phyloP scores from a whole-genome alignment of 2,797 vertebrate species.

The Pipistrellus pipistrellus region DNA sequence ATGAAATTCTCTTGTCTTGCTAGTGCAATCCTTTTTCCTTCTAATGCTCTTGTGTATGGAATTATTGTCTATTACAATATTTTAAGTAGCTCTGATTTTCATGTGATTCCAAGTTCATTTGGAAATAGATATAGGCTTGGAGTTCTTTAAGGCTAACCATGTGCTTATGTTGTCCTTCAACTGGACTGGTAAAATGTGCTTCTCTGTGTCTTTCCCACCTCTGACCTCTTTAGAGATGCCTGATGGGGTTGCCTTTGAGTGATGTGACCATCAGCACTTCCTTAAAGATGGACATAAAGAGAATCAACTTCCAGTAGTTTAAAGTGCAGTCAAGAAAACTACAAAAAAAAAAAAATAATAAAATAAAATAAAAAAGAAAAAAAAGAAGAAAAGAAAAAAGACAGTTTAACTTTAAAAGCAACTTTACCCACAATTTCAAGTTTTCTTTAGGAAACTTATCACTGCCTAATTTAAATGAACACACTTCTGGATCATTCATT shows the following conservation, averaged over 20 bases:
- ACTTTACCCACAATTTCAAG: conserved; percentile 11
- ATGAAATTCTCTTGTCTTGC: not conserved
- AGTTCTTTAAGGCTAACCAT: not conserved
- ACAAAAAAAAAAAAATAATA: not conserved
- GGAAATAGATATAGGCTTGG: not conserved
- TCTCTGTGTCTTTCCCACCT: conserved; percentile 18
- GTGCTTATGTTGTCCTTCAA: not conserved
- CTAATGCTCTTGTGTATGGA: not conserved
- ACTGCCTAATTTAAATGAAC: not conserved
- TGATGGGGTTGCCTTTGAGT: conserved; percentile 41
- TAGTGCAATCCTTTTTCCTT: not conserved
- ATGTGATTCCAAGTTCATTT: not conserved
- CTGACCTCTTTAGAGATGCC: conserved; percentile 37
- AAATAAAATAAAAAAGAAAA: not conserved
- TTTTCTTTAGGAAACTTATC: conserved; percentile 17
- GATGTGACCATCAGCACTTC: conserved; percentile 21
- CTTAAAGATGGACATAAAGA: conserved; percentile 59
- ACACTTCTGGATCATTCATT: conserved; percentile 16
- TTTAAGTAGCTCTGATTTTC: not conserved
- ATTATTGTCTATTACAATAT: not conserved
- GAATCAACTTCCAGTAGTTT: conserved; percentile 42
- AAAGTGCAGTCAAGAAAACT: conserved; percentile 49
- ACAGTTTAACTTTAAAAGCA: not conserved
- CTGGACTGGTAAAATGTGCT: not conserved
- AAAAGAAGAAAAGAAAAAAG: not conserved